phyloP scores from a whole-genome alignment of 2,797 vertebrate genomes.

The Acipenser oxyrinchus region DNA sequence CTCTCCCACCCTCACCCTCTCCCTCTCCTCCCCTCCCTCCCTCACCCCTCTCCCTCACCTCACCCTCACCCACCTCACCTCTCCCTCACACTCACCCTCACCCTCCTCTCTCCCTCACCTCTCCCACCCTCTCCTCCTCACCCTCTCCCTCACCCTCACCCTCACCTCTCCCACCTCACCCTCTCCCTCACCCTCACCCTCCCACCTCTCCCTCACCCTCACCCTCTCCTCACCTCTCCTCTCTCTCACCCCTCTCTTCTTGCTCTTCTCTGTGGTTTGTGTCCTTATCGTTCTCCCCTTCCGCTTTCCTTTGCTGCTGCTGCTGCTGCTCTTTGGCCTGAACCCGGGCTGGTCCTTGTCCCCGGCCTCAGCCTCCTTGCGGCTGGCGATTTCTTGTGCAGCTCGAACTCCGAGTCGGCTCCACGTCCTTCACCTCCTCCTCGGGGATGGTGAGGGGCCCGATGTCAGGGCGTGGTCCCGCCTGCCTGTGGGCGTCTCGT shows the following conservation, averaged over 20 bases:
- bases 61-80: too few species aligned
- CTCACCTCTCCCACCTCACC: too few species aligned
- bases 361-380: conserved; percentile 69
- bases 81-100: too few species aligned
- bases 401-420: conserved; percentile 81
- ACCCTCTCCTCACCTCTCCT: too few species aligned
- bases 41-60: not conserved
- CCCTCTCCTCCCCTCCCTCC: not conserved
- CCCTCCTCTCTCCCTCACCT: too few species aligned
- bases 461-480: conserved; percentile 81
- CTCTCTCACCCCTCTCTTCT: conserved; percentile 48
- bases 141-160: not conserved
- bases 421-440: conserved; percentile 72
- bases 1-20: not conserved
- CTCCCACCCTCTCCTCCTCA: too few species aligned
- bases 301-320: too few species aligned
- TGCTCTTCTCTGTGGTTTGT: conserved; percentile 76
- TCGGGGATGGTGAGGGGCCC: conserved; percentile 71
- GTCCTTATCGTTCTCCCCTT: conserved; percentile 82
- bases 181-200: not conserved
- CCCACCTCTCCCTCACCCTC: conserved; percentile 53
- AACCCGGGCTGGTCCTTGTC: conserved; percentile 52
- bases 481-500: conserved; percentile 69
- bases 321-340: conserved; percentile 32
- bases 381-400: conserved; percentile 75